Base-by-base conservation (phyloP, 2,113 vertebrate genomes). In the Leucopsar rothschildi region DNA sequence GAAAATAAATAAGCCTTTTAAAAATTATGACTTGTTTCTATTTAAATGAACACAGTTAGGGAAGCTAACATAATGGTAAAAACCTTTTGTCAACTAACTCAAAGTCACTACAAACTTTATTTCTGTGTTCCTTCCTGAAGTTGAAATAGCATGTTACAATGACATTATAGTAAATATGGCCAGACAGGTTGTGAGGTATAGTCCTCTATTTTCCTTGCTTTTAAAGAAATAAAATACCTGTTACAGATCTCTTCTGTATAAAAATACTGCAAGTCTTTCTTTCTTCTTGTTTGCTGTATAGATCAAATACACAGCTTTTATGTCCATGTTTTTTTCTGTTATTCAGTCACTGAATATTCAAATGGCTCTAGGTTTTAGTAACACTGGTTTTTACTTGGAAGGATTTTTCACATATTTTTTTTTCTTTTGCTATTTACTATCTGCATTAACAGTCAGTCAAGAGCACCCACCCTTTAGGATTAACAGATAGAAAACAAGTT, bases 221-320 rank as follows among this genome's bases (percentile, higher is more conserved):
- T 94, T 95, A 97, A 97, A 96, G 97, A 97, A 98, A 98, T 96
- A 98, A 98, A 98, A 97, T 98, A 97, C 97, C 95, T 97, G 94
- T 95, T 97, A 96, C 96, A 95, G 97, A 97, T 97, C 90, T 97
- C 95, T 97, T 98, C 76, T 97, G 91, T 98, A 98, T 96, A 98
- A 98, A 98, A 98, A 98, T 98, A 98, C 97, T 91, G 94, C 80
- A 92, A 97, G 96, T 96, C 92, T 98, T 96, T 95, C 93, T 92
- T 88, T 95, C 70, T 91, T 94, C 88, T 95, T 95, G 45, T 85
- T 96, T 94, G 96, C 94, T 97, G 97, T 96, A 73, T 94, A 94
- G 75, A 82, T 80, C 86, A 96, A 93, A 90, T 95, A 94, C 64
- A 92, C 91, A 96, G 95, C 95, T 94, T 96, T 87, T 55, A 35